Conservation (phyloP, 1,140 invertebrate species). For the Chlorops oryzae region DNA sequence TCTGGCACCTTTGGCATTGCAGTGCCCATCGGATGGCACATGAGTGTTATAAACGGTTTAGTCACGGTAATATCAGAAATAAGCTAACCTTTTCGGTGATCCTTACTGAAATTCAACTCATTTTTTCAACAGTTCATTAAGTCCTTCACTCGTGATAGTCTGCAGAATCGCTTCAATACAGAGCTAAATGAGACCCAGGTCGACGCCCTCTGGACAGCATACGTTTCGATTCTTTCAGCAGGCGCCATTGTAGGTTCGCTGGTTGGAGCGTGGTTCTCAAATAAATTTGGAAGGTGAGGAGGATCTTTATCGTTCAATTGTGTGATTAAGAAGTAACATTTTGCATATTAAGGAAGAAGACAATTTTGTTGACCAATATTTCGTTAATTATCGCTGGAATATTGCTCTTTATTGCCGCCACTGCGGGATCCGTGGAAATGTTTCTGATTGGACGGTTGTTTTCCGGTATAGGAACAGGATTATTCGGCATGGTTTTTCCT, state of each 20-base stretch:
- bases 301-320: too few relatives aligned
- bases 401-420: constrained; percentile 56
- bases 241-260: constrained; percentile 70
- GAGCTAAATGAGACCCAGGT: constrained; percentile 50
- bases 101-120: too few relatives aligned
- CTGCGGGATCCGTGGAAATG: constrained; percentile 63
- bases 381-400: constrained; percentile 46
- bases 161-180: constrained; percentile 54
- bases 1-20: too few relatives aligned
- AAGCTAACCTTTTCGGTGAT: too few relatives aligned
- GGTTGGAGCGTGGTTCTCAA: constrained; percentile 59
- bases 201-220: constrained; percentile 66
- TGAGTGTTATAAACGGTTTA: too few relatives aligned
- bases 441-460: constrained; percentile 64
- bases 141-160: too few relatives aligned
- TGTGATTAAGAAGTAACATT: too few relatives aligned
- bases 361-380: constrained; percentile 26
- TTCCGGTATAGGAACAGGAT: constrained; percentile 62
- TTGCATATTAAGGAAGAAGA: constrained; percentile 35
- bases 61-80: too few relatives aligned
- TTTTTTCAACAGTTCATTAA: too few relatives aligned
- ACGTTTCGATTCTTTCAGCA: constrained; percentile 73
- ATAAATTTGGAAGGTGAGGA: constrained; percentile 63
- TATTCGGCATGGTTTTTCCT: constrained; percentile 72
- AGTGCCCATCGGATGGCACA: too few relatives aligned